A percentile compares a stretch with the other conserved stretches of the same genome.
These are phyloP conservation scores for Microctenopoma steveboyesi DNA, from an alignment of 2,797 vertebrate species.

Conservation along the genomic window DNA sequence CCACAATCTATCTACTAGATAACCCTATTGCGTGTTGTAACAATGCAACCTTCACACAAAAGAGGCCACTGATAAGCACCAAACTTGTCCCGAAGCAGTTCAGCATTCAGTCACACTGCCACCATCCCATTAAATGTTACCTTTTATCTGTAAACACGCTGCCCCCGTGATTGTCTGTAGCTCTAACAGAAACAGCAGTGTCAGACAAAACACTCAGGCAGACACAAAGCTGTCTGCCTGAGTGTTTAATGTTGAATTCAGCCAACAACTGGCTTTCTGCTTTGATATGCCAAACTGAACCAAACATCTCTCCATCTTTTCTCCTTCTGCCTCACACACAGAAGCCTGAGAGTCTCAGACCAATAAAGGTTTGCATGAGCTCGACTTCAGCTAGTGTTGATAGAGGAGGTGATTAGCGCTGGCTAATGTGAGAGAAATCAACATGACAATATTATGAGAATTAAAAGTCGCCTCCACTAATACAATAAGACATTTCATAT, in stretches of 20 bases:
- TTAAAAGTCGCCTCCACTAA: no score
- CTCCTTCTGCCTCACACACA: background rate
- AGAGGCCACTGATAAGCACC: slow-evolving; percentile 51
- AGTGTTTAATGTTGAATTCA: slow-evolving; percentile 38
- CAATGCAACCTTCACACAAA: slow-evolving; percentile 50
- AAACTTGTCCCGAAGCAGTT: slow-evolving; percentile 32
- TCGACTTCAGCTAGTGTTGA: background rate
- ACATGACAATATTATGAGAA: background rate
- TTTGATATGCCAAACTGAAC: slow-evolving; percentile 27
- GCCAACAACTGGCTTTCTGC: slow-evolving; percentile 24
- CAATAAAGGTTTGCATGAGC: slow-evolving; percentile 15
- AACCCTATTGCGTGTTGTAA: slow-evolving; percentile 27
- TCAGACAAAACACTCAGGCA: no score
- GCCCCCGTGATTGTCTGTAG: slow-evolving; percentile 32
- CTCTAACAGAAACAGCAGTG: slow-evolving; percentile 7
- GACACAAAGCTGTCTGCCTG: no score
- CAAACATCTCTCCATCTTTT: background rate
- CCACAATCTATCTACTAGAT: slow-evolving; percentile 13
- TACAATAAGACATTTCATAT: no score
- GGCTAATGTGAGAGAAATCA: background rate
- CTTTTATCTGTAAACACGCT: slow-evolving; percentile 54
- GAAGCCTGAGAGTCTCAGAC: slow-evolving; percentile 10
- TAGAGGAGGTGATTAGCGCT: background rate
- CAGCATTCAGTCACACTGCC: slow-evolving; percentile 47
- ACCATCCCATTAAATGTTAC: slow-evolving; percentile 53